Percentiles rank a stretch among this genome's conserved stretches.
These are phyloP conservation scores for Drosophila dives DNA, from an alignment of 2,888 invertebrate genomes.

Conservation along the genomic window DNA sequence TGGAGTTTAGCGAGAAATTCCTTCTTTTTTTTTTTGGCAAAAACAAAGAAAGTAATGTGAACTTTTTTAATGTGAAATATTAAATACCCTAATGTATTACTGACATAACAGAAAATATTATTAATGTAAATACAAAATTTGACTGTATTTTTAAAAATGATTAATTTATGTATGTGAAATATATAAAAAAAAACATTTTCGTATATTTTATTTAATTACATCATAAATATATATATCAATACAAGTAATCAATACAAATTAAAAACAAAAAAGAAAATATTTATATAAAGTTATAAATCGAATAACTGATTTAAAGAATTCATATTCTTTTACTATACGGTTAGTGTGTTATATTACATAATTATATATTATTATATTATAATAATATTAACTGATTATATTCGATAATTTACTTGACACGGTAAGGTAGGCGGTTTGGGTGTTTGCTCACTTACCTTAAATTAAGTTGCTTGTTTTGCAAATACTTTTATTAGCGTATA, in stretches of 20 bases:
- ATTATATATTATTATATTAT: not conserved
- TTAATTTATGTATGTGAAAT: not conserved
- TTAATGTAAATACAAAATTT: not conserved
- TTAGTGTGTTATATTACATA: not conserved
- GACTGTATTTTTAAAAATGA: not conserved
- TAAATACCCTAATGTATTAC: not conserved
- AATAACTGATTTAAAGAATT: not conserved
- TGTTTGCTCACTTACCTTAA: conserved; percentile 39
- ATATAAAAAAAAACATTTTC: not conserved
- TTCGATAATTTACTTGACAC: conserved; percentile 4
- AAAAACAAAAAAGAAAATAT: not conserved
- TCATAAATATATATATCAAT: not conserved
- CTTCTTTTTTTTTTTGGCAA: not conserved
- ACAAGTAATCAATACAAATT: not conserved
- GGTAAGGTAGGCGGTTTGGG: not conserved
- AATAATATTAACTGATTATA: conserved; percentile 9
- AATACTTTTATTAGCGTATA: conserved; percentile 68
- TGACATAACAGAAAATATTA: not conserved
- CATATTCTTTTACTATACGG: not conserved
- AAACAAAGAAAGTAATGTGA: not conserved
- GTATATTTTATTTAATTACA: not conserved
- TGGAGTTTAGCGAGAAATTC: conserved; percentile 18
- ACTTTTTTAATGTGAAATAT: not conserved
- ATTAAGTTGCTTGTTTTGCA: conserved; percentile 51
- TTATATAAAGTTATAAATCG: not conserved